These are phyloP conservation scores for Colinus virginianus DNA, from an alignment of 2,113 vertebrate genomes.

Conservation along the genomic window DNA sequence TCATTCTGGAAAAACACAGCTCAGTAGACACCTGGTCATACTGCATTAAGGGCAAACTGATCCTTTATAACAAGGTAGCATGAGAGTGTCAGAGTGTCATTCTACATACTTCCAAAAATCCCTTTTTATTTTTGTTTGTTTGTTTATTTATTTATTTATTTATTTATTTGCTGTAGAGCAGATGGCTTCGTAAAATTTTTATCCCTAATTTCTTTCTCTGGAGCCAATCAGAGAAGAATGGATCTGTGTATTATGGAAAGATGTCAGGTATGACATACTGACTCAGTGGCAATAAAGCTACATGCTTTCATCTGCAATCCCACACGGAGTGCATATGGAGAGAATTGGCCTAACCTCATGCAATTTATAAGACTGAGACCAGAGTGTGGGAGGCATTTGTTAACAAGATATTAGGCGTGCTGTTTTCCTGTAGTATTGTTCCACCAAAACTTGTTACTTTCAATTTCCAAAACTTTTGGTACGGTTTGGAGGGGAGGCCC, in stretches of 20 bases:
- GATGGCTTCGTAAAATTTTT: not conserved
- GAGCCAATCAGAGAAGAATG: not conserved
- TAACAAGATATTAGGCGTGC: not conserved
- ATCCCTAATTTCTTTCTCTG: not conserved
- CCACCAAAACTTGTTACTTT: not conserved
- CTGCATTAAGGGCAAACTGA: not conserved
- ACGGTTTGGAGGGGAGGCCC: not conserved
- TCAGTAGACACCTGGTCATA: not conserved
- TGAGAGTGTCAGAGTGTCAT: not conserved
- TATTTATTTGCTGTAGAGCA: not conserved
- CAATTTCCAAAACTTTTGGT: not conserved
- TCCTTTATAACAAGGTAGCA: not conserved
- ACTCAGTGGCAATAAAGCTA: not conserved
- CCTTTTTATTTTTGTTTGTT: not conserved
- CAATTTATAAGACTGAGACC: not conserved
- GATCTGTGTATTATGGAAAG: not conserved
- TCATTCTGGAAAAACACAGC: not conserved
- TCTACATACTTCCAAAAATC: not conserved
- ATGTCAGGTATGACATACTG: not conserved
- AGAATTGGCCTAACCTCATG: not conserved
- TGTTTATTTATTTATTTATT: not conserved
- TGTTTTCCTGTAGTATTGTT: not conserved
- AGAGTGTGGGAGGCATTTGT: not conserved
- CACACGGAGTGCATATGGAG: accelerated
- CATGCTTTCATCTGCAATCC: not conserved